Evolutionary conservation across 2,113 vertebrate species (phyloP).

Genomic region (Entomyzon cyanotis): DNA sequence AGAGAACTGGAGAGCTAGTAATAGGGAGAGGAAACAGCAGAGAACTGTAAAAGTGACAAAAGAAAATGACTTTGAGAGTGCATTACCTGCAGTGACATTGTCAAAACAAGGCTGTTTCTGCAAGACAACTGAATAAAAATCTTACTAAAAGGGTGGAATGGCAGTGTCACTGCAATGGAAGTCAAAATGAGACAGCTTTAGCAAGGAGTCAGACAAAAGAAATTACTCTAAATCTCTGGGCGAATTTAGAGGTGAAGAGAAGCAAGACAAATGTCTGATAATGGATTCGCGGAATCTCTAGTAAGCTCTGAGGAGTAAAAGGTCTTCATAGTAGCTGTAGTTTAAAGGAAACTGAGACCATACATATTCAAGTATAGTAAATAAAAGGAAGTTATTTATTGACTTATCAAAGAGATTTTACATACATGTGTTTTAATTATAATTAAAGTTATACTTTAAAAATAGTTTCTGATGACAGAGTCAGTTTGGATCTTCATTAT

Average conservation of each 20-base stretch:
- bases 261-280: not conserved
- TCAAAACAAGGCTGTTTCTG: slow-evolving; percentile 20
- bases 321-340: not conserved
- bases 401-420: not conserved
- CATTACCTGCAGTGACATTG: not conserved
- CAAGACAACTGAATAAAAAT: not conserved
- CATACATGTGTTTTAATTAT: not conserved
- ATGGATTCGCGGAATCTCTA: not conserved
- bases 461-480: not conserved
- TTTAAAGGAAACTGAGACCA: not conserved
- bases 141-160: not conserved
- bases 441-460: not conserved
- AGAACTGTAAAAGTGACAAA: not conserved
- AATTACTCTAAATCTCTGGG: not conserved
- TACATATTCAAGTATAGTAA: not conserved
- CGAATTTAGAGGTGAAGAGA: not conserved
- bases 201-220: not conserved
- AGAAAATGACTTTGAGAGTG: not conserved
- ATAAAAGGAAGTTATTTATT: not conserved
- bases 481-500: not conserved
- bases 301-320: not conserved
- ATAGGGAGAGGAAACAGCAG: not conserved
- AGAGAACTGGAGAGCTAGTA: not conserved
- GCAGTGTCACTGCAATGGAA: not conserved
- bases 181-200: not conserved